Evolutionary conservation across 2,797 vertebrate species (phyloP).

Genomic region (Crypturellus tataupa): DNA sequence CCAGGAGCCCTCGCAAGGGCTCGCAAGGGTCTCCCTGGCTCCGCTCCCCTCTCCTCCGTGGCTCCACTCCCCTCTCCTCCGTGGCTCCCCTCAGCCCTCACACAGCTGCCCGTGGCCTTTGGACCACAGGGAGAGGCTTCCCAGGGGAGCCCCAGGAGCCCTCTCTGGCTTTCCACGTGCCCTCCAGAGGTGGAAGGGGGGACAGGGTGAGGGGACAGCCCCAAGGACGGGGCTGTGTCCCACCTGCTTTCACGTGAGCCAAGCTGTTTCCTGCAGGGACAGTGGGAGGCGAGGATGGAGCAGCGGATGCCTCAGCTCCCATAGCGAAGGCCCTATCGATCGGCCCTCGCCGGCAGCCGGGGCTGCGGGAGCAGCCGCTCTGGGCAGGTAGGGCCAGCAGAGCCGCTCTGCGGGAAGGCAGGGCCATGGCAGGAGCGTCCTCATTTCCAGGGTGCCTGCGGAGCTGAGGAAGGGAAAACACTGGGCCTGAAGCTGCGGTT

Average conservation of each 20-base stretch:
- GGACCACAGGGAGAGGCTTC: no score
- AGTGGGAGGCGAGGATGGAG: neutral
- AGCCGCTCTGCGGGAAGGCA: neutral
- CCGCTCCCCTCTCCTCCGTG: neutral
- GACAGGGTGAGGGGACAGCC: neutral
- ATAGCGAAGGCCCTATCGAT: conserved; percentile 52
- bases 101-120: no score
- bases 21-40: no score
- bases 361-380: neutral
- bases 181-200: neutral
- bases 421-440: conserved; percentile 10
- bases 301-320: conserved; percentile 37
- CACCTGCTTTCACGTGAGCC: conserved; percentile 11
- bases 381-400: neutral
- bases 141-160: neutral
- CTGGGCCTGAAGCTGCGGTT: neutral
- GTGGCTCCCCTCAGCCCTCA: no score
- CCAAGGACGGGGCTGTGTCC: neutral
- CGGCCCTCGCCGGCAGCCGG: conserved; percentile 75
- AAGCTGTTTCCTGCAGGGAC: neutral
- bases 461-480: conserved; percentile 49
- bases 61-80: neutral
- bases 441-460: conserved; percentile 13
- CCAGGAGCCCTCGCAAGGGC: conserved; percentile 37
- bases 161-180: no score